These are phyloP conservation scores for Drosophila robusta DNA, from an alignment of 2,888 invertebrate species.

Conservation along the genomic window DNA sequence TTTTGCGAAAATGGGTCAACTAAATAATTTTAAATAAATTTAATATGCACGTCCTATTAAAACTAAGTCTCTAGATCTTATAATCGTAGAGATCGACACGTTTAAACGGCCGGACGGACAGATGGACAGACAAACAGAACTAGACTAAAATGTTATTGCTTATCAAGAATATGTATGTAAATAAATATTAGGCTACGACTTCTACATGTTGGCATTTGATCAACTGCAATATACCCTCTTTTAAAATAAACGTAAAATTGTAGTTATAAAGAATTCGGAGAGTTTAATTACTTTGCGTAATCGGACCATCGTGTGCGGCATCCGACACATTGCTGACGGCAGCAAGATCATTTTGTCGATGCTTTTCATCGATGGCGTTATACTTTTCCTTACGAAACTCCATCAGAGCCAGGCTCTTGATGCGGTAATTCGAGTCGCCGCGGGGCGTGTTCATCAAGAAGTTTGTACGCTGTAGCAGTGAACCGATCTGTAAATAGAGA, in stretches of 20 bases:
- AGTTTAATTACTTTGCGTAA: constrained; percentile 47
- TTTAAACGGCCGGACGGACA: too few relatives aligned
- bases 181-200: too few relatives aligned
- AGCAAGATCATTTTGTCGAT: constrained; percentile 35
- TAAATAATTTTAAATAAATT: too few relatives aligned
- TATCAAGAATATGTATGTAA: too few relatives aligned
- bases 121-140: too few relatives aligned
- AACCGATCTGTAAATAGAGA: constrained; percentile 68
- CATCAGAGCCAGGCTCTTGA: constrained; percentile 58
- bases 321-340: constrained; percentile 14
- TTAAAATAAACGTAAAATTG: background rate
- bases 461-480: constrained; percentile 64
- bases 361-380: constrained; percentile 67
- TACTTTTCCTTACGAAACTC: constrained; percentile 72
- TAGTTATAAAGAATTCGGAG: background rate
- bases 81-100: too few relatives aligned
- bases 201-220: too few relatives aligned
- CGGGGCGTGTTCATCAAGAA: constrained; percentile 71
- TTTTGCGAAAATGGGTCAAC: too few relatives aligned
- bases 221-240: too few relatives aligned
- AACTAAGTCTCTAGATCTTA: too few relatives aligned
- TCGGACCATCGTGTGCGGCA: constrained; percentile 18
- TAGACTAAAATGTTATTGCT: too few relatives aligned
- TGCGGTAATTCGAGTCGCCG: constrained; percentile 57
- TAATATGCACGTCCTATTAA: too few relatives aligned